These are phyloP conservation scores for Neodiprion virginianus DNA, from an alignment of 1,140 invertebrate species.

Conservation along the genomic window DNA sequence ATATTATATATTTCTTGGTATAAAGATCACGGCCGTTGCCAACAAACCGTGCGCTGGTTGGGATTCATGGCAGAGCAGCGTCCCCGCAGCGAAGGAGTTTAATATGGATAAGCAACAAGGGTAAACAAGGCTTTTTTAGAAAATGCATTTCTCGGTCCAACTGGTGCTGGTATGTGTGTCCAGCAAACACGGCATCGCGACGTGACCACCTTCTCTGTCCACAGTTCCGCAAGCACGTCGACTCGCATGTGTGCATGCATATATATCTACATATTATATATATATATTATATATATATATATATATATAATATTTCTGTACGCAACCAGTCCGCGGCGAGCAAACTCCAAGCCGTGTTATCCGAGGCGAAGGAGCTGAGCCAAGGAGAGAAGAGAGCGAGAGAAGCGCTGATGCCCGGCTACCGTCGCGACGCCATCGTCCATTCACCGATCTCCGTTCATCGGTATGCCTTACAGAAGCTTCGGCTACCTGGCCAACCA, in stretches of 20 bases:
- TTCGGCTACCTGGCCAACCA: conserved; percentile 53
- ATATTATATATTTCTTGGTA: too few relatives aligned
- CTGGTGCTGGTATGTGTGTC: neutral
- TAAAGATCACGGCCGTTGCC: too few relatives aligned
- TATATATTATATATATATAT: neutral
- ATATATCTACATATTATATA: neutral
- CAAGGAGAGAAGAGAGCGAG: neutral
- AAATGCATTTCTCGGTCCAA: conserved; percentile 2
- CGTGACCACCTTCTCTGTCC: conserved; percentile 1
- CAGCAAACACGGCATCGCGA: conserved; percentile 2
- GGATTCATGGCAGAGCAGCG: too few relatives aligned
- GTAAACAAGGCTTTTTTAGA: conserved; percentile 3
- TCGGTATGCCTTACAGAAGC: conserved; percentile 61
- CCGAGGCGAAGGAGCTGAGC: neutral
- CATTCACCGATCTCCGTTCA: conserved; percentile 26
- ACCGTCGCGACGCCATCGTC: neutral
- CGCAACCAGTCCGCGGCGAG: neutral
- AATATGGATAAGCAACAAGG: conserved; percentile 3
- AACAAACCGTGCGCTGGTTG: too few relatives aligned
- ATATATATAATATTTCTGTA: too few relatives aligned
- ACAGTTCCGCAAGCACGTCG: neutral
- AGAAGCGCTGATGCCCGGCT: neutral
- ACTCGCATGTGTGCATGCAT: neutral
- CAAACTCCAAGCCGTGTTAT: neutral
- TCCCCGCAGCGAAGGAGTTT: neutral